These are phyloP conservation scores for Papilio polytes DNA, from an alignment of 1,140 invertebrate species.

Conservation along the genomic window DNA sequence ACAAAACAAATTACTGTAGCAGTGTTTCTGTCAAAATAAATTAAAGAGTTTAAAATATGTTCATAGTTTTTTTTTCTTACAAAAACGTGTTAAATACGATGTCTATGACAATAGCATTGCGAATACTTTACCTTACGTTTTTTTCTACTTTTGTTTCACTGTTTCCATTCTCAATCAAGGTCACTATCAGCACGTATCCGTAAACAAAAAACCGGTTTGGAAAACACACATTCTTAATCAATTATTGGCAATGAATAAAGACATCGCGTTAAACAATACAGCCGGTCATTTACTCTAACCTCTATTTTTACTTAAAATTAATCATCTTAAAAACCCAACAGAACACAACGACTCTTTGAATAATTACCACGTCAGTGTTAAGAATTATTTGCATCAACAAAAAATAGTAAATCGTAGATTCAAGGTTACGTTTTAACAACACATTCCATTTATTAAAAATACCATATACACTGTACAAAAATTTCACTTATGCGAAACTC, in stretches of 20 bases:
- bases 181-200: conserved; percentile 60
- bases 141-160: conserved; percentile 47
- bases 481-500: conserved; percentile 42
- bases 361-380: conserved; percentile 58
- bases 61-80: neutral
- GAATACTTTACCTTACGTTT: conserved; percentile 34
- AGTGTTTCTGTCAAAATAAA: neutral
- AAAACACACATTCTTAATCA: conserved; percentile 67
- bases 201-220: conserved; percentile 75
- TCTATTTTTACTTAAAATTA: conserved; percentile 10
- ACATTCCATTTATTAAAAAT: conserved; percentile 73
- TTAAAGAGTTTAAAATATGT: neutral
- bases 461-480: conserved; percentile 47
- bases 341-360: conserved; percentile 54
- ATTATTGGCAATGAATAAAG: conserved; percentile 53
- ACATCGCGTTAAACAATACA: conserved; percentile 47
- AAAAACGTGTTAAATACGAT: neutral
- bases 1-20: neutral
- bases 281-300: conserved; percentile 42
- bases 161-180: conserved; percentile 67
- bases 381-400: conserved; percentile 57
- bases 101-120: conserved; percentile 14
- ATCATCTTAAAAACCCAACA: conserved; percentile 48
- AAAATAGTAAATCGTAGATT: conserved; percentile 55
- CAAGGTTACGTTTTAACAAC: conserved; percentile 74